Percentiles rank a stretch among this genome's conserved stretches.
Evolutionary conservation across 2,797 vertebrate species (phyloP).

Genomic region (Sebastes variabilis): DNA sequence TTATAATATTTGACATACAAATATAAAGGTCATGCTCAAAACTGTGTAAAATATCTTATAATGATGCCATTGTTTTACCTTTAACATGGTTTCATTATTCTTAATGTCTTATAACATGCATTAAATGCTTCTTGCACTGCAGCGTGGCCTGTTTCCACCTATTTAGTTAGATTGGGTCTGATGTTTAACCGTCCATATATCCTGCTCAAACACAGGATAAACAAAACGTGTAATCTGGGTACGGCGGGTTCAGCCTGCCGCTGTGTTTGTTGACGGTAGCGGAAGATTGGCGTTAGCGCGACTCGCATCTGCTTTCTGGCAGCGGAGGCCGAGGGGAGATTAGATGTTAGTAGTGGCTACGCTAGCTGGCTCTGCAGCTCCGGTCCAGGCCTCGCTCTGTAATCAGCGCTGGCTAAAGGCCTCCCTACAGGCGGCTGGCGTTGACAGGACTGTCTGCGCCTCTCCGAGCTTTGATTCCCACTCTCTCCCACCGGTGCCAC

Average conservation of each 20-base stretch:
- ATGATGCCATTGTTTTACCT: too few relatives aligned
- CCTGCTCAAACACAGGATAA: neutral
- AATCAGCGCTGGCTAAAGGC: constrained; percentile 39
- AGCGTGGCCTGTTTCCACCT: neutral
- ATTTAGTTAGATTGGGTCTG: neutral
- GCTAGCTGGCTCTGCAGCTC: constrained; percentile 25
- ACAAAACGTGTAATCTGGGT: constrained; percentile 8
- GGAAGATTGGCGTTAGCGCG: constrained; percentile 47
- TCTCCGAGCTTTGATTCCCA: neutral
- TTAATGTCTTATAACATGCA: too few relatives aligned
- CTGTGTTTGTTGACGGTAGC: constrained; percentile 30
- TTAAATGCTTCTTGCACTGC: neutral
- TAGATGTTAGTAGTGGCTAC: constrained; percentile 40
- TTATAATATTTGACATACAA: too few relatives aligned
- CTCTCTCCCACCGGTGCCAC: neutral
- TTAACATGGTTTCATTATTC: too few relatives aligned
- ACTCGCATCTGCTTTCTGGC: constrained; percentile 47
- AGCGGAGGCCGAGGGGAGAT: constrained; percentile 30
- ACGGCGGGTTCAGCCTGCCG: neutral
- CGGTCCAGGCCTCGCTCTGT: constrained; percentile 25
- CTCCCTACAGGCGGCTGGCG: constrained; percentile 12
- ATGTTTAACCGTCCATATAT: neutral
- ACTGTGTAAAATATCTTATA: too few relatives aligned
- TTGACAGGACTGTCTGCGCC: constrained; percentile 42
- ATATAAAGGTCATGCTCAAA: too few relatives aligned